Evolutionary conservation across 2,888 invertebrate species (phyloP).

Genomic region (Diarsia rubi): DNA sequence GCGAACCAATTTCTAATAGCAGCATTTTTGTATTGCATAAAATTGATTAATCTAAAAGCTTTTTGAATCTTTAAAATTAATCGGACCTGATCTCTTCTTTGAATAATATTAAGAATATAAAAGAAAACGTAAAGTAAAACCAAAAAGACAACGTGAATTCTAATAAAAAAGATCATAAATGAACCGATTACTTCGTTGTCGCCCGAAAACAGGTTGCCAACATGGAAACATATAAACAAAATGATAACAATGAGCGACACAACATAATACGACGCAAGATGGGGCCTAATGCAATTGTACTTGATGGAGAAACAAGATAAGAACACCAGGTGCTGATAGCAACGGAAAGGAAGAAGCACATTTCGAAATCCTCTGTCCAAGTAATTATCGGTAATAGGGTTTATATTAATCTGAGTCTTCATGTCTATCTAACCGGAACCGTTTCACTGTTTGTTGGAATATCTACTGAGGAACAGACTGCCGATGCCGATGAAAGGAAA

Average conservation of each 20-base stretch:
- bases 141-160: neutral
- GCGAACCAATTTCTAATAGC: slow-evolving; percentile 22
- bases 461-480: neutral
- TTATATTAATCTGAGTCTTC: slow-evolving; percentile 26
- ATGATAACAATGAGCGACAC: slow-evolving; percentile 17
- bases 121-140: neutral
- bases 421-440: slow-evolving; percentile 6
- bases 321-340: slow-evolving; percentile 28
- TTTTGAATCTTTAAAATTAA: slow-evolving; percentile 45
- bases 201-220: accelerated
- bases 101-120: slow-evolving; percentile 28
- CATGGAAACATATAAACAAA: neutral
- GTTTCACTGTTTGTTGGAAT: neutral
- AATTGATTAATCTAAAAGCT: slow-evolving; percentile 27
- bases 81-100: slow-evolving; percentile 26
- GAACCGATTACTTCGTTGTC: accelerated
- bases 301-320: slow-evolving; percentile 35
- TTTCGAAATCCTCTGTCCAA: slow-evolving; percentile 28
- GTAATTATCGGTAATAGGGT: slow-evolving; percentile 6
- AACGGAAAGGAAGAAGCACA: slow-evolving; percentile 17
- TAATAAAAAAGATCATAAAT: neutral
- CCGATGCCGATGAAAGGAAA: neutral
- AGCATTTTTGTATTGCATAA: slow-evolving; percentile 10
- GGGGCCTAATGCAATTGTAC: slow-evolving; percentile 43
- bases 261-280: slow-evolving; percentile 15